Evolutionary conservation across 2,113 vertebrate species (phyloP).

Genomic region (Gasterosteus nipponicus): DNA sequence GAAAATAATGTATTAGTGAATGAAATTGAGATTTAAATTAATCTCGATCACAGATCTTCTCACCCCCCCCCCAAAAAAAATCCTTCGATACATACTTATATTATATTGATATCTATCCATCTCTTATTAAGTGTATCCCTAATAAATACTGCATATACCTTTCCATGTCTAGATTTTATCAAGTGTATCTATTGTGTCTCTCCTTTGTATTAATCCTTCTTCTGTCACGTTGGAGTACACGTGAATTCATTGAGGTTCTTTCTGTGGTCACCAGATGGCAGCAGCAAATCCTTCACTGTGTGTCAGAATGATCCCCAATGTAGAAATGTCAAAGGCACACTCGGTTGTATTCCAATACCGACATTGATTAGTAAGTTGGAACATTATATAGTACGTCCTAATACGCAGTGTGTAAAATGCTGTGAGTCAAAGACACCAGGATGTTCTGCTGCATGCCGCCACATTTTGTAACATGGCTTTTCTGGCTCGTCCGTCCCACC

Average conservation of each 20-base stretch:
- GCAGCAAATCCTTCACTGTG: conserved; percentile 31
- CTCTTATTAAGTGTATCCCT: neutral
- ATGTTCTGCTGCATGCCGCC: neutral
- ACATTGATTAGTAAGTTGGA: neutral
- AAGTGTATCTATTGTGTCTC: neutral
- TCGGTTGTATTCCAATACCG: neutral
- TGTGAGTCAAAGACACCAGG: neutral
- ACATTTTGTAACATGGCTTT: neutral
- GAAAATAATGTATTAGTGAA: neutral
- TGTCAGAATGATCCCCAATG: conserved; percentile 20
- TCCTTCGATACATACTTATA: neutral
- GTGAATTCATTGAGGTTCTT: conserved; percentile 26
- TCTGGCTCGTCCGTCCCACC: neutral
- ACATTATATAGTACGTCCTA: neutral
- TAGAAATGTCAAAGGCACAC: conserved; percentile 7
- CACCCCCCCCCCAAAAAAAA: neutral
- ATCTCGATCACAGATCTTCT: neutral
- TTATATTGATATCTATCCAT: neutral
- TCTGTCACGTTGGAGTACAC: neutral
- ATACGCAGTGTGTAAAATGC: neutral
- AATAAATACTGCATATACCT: neutral
- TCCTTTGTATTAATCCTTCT: neutral
- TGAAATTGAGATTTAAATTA: neutral
- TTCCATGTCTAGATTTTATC: neutral
- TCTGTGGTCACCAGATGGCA: conserved; percentile 66